phyloP scores from a whole-genome alignment of 2,797 vertebrate genomes.

The Ctenosaura bakeri region DNA sequence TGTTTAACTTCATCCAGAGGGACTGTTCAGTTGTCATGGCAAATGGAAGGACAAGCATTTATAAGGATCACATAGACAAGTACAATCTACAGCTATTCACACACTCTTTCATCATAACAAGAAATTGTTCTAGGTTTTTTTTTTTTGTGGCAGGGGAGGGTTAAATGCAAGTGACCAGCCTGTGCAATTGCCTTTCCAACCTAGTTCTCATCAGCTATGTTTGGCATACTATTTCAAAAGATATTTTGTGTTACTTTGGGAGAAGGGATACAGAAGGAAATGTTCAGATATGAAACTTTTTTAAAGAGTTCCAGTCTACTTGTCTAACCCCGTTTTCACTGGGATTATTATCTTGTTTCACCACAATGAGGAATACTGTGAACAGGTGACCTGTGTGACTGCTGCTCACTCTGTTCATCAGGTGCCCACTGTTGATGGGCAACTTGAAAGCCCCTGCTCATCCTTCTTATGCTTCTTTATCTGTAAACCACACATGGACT shows the following conservation, averaged over 20 bases:
- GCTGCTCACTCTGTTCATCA: not conserved
- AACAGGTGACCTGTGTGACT: not conserved
- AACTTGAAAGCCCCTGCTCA: not conserved
- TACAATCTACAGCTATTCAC: not conserved
- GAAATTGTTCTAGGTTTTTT: not conserved
- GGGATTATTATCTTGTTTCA: not conserved
- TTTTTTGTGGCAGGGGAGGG: not conserved
- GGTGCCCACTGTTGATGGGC: not conserved
- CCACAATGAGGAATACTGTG: not conserved
- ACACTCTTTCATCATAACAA: not conserved
- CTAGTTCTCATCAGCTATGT: not conserved
- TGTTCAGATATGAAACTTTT: not conserved
- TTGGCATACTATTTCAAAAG: not conserved
- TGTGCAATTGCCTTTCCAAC: not conserved
- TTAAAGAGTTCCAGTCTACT: too few relatives aligned
- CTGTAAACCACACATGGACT: not conserved
- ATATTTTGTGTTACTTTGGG: not conserved
- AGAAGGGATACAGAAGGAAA: not conserved
- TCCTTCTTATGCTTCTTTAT: not conserved
- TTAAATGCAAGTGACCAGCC: not conserved
- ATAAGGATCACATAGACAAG: not conserved
- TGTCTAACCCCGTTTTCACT: not conserved
- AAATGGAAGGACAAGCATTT: constrained; percentile 8
- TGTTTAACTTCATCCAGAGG: constrained; percentile 7
- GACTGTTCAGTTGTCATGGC: constrained; percentile 4